These are phyloP conservation scores for Nyctibius grandis DNA, from an alignment of 2,797 vertebrate species.

Conservation along the genomic window DNA sequence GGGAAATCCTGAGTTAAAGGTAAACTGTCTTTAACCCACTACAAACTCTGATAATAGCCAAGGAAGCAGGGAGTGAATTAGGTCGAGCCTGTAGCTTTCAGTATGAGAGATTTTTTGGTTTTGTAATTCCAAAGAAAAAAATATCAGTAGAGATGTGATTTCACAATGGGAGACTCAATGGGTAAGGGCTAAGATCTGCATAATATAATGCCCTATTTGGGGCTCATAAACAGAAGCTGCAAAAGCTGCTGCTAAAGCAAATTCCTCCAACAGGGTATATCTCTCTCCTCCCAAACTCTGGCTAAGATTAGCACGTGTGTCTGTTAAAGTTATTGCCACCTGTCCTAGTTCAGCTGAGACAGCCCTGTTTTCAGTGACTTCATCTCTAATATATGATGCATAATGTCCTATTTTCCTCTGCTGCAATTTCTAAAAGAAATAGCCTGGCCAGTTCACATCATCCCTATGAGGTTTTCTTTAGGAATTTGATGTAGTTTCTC, in stretches of 20 bases:
- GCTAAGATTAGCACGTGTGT: conserved; percentile 59
- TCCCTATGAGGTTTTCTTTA: not conserved
- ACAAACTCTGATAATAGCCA: not conserved
- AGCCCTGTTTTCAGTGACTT: conserved; percentile 45
- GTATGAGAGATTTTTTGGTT: not conserved
- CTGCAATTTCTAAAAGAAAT: not conserved
- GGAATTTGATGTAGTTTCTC: not conserved
- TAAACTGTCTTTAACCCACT: not conserved
- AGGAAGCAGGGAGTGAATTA: not conserved
- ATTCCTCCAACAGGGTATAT: conserved; percentile 41
- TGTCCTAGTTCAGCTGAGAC: conserved; percentile 63
- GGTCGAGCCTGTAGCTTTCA: not conserved
- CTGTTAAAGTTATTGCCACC: conserved; percentile 57
- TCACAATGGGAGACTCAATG: not conserved
- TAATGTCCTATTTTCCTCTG: conserved; percentile 51
- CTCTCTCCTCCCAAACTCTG: conserved; percentile 39
- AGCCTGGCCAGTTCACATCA: not conserved
- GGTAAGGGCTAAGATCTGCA: not conserved
- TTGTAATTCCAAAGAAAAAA: not conserved
- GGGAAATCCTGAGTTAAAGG: conserved; percentile 42
- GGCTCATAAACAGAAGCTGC: conserved; percentile 32
- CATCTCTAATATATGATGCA: conserved; percentile 34
- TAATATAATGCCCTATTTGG: conserved; percentile 36
- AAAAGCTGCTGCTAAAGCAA: conserved; percentile 56
- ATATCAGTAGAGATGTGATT: not conserved